Conservation (phyloP, 1,140 invertebrate genomes). For the Aplysia californica region DNA sequence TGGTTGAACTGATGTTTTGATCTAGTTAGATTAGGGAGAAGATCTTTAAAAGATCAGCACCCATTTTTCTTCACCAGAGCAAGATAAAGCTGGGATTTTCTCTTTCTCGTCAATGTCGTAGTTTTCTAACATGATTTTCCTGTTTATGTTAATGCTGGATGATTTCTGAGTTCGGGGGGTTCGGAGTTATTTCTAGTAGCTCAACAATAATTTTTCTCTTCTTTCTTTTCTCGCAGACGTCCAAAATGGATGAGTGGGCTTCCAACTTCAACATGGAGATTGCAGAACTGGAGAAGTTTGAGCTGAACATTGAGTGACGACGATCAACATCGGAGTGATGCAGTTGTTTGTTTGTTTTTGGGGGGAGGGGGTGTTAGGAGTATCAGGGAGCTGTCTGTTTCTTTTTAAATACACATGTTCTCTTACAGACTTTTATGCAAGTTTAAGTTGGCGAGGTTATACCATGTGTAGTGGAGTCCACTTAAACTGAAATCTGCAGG, state of each 20-base stretch:
- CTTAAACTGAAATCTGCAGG: too few relatives aligned
- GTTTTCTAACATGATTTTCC: too few relatives aligned
- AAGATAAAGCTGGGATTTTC: not conserved
- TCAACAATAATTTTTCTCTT: not conserved
- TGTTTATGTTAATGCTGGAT: too few relatives aligned
- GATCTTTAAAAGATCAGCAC: not conserved
- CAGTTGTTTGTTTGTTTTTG: not conserved
- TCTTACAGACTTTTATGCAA: not conserved
- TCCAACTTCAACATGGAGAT: slow-evolving; percentile 20
- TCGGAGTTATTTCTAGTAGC: not conserved
- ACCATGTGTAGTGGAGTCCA: too few relatives aligned
- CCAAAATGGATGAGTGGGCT: slow-evolving; percentile 16
- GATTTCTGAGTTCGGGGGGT: not conserved
- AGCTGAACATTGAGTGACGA: slow-evolving; percentile 15
- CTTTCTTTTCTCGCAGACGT: not conserved
- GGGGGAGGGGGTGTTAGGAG: not conserved
- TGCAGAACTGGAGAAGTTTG: slow-evolving; percentile 19
- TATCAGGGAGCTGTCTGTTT: not conserved
- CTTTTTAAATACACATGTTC: not conserved
- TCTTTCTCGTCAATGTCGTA: not conserved
- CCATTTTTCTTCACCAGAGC: not conserved
- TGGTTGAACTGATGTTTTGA: too few relatives aligned
- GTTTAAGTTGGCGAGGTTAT: not conserved
- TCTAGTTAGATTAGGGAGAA: not conserved
- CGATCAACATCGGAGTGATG: not conserved